These are phyloP conservation scores for Carterocephalus palaemon DNA, from an alignment of 2,888 invertebrate species.

Conservation along the genomic window DNA sequence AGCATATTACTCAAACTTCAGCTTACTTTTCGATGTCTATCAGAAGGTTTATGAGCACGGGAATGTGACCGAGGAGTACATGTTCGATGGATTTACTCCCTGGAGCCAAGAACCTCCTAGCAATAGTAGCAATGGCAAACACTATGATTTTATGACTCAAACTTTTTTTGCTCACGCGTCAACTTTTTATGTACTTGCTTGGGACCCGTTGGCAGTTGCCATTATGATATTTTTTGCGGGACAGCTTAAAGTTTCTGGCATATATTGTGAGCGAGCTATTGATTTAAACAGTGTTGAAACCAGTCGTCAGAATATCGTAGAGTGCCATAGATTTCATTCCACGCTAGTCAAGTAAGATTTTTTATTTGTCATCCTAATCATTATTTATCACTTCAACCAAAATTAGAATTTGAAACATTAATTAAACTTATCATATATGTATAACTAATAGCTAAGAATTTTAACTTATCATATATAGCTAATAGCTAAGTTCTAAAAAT, in stretches of 20 bases:
- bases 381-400: too few species aligned
- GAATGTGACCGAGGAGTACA: conserved; percentile 47
- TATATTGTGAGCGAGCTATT: conserved; percentile 41
- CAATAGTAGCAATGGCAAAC: conserved; percentile 59
- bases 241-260: conserved; percentile 49
- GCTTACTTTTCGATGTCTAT: conserved; percentile 53
- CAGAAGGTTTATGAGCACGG: conserved; percentile 43
- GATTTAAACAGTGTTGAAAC: conserved; percentile 26
- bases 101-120: conserved; percentile 49
- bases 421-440: too few species aligned
- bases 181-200: conserved; percentile 49
- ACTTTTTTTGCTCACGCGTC: conserved; percentile 47
- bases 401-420: too few species aligned
- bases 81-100: conserved; percentile 54
- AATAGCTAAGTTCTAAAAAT: too few species aligned
- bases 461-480: too few species aligned
- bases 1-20: conserved; percentile 47
- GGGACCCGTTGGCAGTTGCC: conserved; percentile 54
- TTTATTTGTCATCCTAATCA: background rate
- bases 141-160: conserved; percentile 49
- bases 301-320: conserved; percentile 46
- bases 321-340: conserved; percentile 48
- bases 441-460: too few species aligned
- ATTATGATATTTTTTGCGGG: conserved; percentile 61
- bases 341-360: conserved; percentile 41